phyloP scores from a whole-genome alignment of 2,888 invertebrate genomes.

The Aproaerema taeniolella region DNA sequence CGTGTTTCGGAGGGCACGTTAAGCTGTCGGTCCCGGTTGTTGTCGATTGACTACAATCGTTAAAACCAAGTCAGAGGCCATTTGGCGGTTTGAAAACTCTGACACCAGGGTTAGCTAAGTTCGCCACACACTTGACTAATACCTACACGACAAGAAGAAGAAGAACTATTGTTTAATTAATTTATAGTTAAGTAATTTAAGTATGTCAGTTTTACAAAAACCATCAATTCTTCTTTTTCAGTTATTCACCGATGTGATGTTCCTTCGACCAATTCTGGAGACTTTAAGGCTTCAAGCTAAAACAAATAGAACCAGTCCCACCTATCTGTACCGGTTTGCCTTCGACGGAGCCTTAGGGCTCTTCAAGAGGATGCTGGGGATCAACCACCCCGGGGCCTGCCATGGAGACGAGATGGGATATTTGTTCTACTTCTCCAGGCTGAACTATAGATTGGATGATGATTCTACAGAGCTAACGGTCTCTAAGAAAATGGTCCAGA shows the following conservation, averaged over 20 bases:
- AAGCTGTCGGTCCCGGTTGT: too few relatives aligned
- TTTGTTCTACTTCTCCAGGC: slow-evolving; percentile 79
- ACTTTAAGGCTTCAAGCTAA: slow-evolving; percentile 62
- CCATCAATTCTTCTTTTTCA: too few relatives aligned
- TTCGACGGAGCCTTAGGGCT: slow-evolving; percentile 80
- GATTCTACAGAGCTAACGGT: slow-evolving; percentile 76
- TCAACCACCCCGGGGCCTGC: slow-evolving; percentile 77
- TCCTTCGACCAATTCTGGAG: slow-evolving; percentile 75
- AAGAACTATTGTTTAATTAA: too few relatives aligned
- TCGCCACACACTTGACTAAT: too few relatives aligned
- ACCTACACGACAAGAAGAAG: too few relatives aligned
- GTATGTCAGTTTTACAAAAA: too few relatives aligned
- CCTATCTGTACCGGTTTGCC: slow-evolving; percentile 78
- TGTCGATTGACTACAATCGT: too few relatives aligned
- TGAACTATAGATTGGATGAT: slow-evolving; percentile 78
- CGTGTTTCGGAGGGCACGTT: too few relatives aligned
- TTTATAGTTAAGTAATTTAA: too few relatives aligned
- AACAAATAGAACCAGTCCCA: slow-evolving; percentile 67
- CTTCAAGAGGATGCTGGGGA: slow-evolving; percentile 79
- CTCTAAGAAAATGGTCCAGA: slow-evolving; percentile 77
- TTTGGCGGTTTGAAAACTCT: too few relatives aligned
- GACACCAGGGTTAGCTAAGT: too few relatives aligned
- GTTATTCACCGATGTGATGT: slow-evolving; percentile 81
- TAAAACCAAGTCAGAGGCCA: too few relatives aligned
- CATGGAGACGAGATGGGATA: slow-evolving; percentile 82